Base-by-base conservation (phyloP, 2,888 invertebrate species). In the Mechanitis mazaeus region DNA sequence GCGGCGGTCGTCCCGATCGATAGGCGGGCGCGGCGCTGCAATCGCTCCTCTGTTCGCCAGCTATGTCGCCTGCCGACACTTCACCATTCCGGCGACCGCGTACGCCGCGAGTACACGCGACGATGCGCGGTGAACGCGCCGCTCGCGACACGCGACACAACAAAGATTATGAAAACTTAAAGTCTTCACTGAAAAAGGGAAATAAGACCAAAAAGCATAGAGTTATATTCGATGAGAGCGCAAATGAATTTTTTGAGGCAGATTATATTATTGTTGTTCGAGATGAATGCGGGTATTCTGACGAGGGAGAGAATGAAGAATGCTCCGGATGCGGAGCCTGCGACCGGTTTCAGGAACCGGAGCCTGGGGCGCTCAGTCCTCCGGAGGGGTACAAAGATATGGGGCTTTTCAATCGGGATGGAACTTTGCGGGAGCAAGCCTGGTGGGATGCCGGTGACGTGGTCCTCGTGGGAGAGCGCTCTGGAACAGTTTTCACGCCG, bases 311-410 rank as follows among this genome's bases (percentile, higher is more conserved):
- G 73, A 92, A 93, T 74, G 94, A 94, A 67, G 93, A 94, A 62
- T 94, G 94, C 79, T 92, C 92, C 31, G 92, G 92, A 74, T 88
- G 88, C 66, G 88, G 86, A 33, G 79, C 87, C 50, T 88, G 88
- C 79, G 90, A 90, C 69, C 80, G 82, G 33, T 94, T 93, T 83
- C 91, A 93, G 76, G 95, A 95, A 82, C 93, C 94, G 64, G 95
- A 95, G 80, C 93, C 95, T 67, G 95, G 96, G 53, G 96, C 97
- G 3, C 92, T 97, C 64, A 96, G 96, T 79, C 97, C 97, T 33
- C 97, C 97, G 11, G 97, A 97, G 79, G 97, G 96, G 9, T 97
- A 97, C 88, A 97, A 97, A 84, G 97, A 97, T 78, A 92, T 94
- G 91, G 95, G 95, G 70, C 81, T 92, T 64, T 90, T 93, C 71